Base-by-base conservation (phyloP, 2,113 vertebrate genomes). In the Gambusia affinis region DNA sequence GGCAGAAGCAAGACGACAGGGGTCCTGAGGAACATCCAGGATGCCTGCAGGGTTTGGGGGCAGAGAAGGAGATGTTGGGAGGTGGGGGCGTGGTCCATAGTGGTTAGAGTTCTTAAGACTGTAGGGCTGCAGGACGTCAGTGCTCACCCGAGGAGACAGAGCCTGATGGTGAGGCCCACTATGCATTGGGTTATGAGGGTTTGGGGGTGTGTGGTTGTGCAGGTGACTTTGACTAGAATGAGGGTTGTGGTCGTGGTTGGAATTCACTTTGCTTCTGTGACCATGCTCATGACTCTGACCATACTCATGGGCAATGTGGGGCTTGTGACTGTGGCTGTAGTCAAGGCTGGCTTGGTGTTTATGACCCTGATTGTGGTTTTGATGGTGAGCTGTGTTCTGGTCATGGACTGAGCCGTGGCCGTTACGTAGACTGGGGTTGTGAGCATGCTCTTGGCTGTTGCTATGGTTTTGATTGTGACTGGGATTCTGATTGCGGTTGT, bases 11-110 rank as follows among this genome's bases (percentile, higher is more conserved):
- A 94, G 75, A n/a, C 86, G 87, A 66, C 93, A 94, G 51, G 93
- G 93, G 66, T 94, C 94, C 84, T 93, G 94, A 31, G 94, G 93
- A 39, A 94, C 91, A 4, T 93, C 92, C 89, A 94, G 83, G 70
- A 93, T 75, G 0, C 85, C 77, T 0, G 94, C 94, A 12, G 94
- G 94, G 78, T 94, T 94, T 17, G 92, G 92, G 0, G 94, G 93
- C 72, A 94, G 80, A 47, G 89, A 88, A 0, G 92, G 85, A 8
- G 91, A 89, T 39, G 89, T 92, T 4, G 96, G 96, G 37, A 95
- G 94, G 73, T 96, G 96, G 67, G 96, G 84, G 2, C 89, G 94
- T 24, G 96, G 95, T 51, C 95, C 95, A 44, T 96, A 97, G 67
- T 96, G 94, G 74, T 93, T 88, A 3, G 89, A 83, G 42, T 89